Base-by-base conservation (phyloP, 2,888 invertebrate species). In the Drosophila vallismaia region DNA sequence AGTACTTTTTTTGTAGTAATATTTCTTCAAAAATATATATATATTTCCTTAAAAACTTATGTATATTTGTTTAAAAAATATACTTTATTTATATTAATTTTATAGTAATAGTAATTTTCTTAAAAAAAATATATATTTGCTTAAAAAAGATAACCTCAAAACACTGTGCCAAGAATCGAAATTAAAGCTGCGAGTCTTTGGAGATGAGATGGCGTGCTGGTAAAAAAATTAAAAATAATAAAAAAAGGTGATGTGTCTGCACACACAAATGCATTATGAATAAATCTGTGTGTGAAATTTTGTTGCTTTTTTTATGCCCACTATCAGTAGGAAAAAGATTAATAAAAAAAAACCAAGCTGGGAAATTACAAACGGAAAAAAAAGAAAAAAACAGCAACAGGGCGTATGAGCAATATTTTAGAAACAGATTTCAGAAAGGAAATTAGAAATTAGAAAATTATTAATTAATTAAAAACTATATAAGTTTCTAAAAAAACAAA, bases 151-250 rank as follows among this genome's bases (percentile, higher is more conserved):
- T 7, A 8, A 40, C 2, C 42, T 9, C 9, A 14, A 8, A 6
- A 3, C 44, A 44, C 44, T 24, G 24, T 44, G 44, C 44, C 19
- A 10, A 24, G 44, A 44, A 44, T 44, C 44, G 24, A 44, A 44
- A 44, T 44, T 44, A 44, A 44, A 44, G 44, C 44, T 44, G 44
- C 44, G 40, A 42, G 12, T 42, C 40, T 42, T 42, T 14, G 8
- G 10, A 44, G 44, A 44, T 44, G 44, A 9, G 44, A 44, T 44
- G 44, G 44, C 44, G 44, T 44, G 44, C 24, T 14, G 9, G 44
- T 24, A 10, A 44, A 19, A 38, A 38, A 5, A 44, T 9, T 8
- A 9, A 1, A 9, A 4, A 19, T 14, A 19, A 9, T 3, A 24
- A 19, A 44, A 24, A 10, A 19, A 10, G 24, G 44, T 44, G 44